These are phyloP conservation scores for Candidula unifasciata DNA, from an alignment of 2,888 invertebrate species.

Conservation along the genomic window DNA sequence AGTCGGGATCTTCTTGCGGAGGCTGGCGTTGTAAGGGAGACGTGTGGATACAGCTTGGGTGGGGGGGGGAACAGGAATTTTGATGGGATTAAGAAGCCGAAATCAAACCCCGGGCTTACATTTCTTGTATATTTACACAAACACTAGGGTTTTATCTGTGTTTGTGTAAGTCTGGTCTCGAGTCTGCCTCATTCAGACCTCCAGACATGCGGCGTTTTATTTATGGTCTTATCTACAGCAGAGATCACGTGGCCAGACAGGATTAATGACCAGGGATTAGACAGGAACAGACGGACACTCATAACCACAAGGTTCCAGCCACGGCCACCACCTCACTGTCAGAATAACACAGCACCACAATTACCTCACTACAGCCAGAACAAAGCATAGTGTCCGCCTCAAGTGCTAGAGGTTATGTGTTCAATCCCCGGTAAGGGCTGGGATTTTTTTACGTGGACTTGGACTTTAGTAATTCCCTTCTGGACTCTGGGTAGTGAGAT, in stretches of 20 bases:
- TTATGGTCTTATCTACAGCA: background rate
- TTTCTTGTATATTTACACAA: conserved; percentile 25
- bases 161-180: background rate
- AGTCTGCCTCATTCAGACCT: conserved; percentile 1
- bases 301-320: background rate
- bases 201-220: background rate
- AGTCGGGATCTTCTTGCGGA: background rate
- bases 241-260: background rate
- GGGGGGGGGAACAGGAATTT: background rate
- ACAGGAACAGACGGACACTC: background rate
- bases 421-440: too few relatives aligned
- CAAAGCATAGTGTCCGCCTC: too few relatives aligned
- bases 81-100: background rate
- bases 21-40: background rate
- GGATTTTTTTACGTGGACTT: too few relatives aligned
- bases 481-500: too few relatives aligned
- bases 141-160: background rate
- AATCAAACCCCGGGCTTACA: background rate
- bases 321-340: too few relatives aligned
- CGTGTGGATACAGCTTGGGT: background rate
- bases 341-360: too few relatives aligned
- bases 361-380: too few relatives aligned
- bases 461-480: too few relatives aligned
- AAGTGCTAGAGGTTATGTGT: too few relatives aligned
- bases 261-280: background rate